Base-by-base conservation (phyloP, 2,113 vertebrate genomes). In the Melierax canorus region DNA sequence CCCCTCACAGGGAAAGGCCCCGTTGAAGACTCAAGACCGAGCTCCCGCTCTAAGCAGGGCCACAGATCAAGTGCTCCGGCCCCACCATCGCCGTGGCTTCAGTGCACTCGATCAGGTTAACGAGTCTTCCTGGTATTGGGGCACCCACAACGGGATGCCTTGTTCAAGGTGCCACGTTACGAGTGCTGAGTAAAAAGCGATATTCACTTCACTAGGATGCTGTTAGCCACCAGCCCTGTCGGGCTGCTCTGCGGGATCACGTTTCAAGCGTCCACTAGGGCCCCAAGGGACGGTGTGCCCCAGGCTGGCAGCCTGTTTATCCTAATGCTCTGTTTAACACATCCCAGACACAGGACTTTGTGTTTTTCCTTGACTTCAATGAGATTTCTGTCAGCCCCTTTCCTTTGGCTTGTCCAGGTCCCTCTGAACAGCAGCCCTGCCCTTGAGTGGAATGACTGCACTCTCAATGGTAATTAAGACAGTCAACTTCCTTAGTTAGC, bases 191-290 rank as follows among this genome's bases (percentile, higher is more conserved):
- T 38, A 6, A 59, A 60, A 19, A 19, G 11, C 1, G 5, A 2
- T 20, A 0, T 4, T 19, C 51, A 5, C 66, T 32, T 13, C 30
- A 0, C 10, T 10, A 6, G 10, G 12, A 4, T 10, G 38, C 34
- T 53, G 30, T 23, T 30, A 46, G 74, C 53, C 19, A 3, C n/a
- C 8, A 4, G 36, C 15, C 15, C 34, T 18, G 6, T 41, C 6
- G 2, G 26, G 27, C n/a, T 55, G 27, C 27, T 3, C 27, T 32
- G 60, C 7, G 5, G 23, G 13, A 12, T 38, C 13, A 0, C 4
- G 16, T 11, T 36, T 26, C 29, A 1, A 16, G 53, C 1, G 10
- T 15, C 48, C 8, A 4, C 6, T 4, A 1, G 24, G 15, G 5
- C 27, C 15, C 6, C 13, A 1, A 14, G 66, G 50, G 22, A 3